Conservation (phyloP, 35 echinoderm and acorn worm species). For the Ophioderma brevispina region DNA sequence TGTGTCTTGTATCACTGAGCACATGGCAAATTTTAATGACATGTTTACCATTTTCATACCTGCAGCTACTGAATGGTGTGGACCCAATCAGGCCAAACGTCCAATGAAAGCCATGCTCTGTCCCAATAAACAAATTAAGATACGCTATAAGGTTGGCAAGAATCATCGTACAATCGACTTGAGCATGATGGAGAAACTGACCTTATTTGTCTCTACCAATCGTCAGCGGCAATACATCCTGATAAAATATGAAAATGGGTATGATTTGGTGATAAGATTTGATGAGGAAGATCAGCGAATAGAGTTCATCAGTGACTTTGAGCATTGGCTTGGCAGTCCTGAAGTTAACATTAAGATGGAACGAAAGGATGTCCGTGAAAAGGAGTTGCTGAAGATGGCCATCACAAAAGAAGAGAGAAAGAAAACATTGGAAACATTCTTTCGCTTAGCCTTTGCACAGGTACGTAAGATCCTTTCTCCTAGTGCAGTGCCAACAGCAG, state of each 20-base stretch:
- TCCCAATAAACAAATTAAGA: slow-evolving; percentile 57
- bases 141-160: slow-evolving; percentile 74
- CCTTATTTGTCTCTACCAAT: slow-evolving; percentile 69
- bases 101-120: slow-evolving; percentile 69
- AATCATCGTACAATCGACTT: slow-evolving; percentile 80
- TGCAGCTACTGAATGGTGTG: slow-evolving; percentile 89
- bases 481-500: too few species aligned
- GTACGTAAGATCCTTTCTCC: too few species aligned
- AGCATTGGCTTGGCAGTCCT: slow-evolving; percentile 67
- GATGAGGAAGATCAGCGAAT: slow-evolving; percentile 37
- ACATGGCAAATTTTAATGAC: too few species aligned
- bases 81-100: slow-evolving; percentile 58
- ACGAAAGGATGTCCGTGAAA: slow-evolving; percentile 66
- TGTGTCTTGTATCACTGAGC: too few species aligned
- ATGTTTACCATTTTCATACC: background rate
- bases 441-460: slow-evolving; percentile 84
- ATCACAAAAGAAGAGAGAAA: slow-evolving; percentile 89
- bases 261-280: slow-evolving; percentile 90
- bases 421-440: slow-evolving; percentile 77
- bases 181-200: slow-evolving; percentile 58
- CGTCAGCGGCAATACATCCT: slow-evolving; percentile 51
- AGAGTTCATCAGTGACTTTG: slow-evolving; percentile 77
- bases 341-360: slow-evolving; percentile 71
- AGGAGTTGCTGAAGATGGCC: slow-evolving; percentile 60
- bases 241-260: slow-evolving; percentile 77